Base-by-base conservation (phyloP, 2,888 invertebrate genomes). In the Syrista parreyssii region DNA sequence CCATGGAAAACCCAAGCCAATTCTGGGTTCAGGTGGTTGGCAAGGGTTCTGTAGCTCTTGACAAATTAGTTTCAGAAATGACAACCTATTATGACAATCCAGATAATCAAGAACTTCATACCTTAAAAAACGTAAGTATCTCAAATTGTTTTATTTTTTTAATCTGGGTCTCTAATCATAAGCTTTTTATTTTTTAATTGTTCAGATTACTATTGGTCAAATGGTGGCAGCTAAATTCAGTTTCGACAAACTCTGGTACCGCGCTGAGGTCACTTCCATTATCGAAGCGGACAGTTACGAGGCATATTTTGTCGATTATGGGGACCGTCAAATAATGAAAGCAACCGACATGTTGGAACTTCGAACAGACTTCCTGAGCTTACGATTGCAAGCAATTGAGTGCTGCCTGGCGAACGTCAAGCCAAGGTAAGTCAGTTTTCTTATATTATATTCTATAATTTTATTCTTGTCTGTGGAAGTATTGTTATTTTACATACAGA, bases 21-120 rank as follows among this genome's bases (percentile, higher is more conserved):
- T 98, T 98, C 92, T 98, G 97, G 97, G 94, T 98, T 12, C 98
- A 98, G 92, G 94, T 97, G 81, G 94, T 95, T 76, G 96, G 96
- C 0, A 94, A 95, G 0, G 94, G 95, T 84, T 95, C 96, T 1
- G 93, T 94, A 11, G 95, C 96, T 88, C 92, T 98, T 30, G 97
- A 98, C 90, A 94, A 95, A 75, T 92, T 98, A 55, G 96, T 97
- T 9, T 93, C 94, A 11, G 93, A 95, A 79, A 98, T 98, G 97
- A 97, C 97, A 0, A 94, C 94, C 6, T 97, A 96, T 90, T 98
- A 98, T 88, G 92, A 92, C 72, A 92, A 93, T 73, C 92, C 92
- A 80, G 94, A 95, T 79, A 96, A 95, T 87, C 92, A 94, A 31
- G 93, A 93, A 12, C 88, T 93, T 4, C 96, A 96, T 88, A 88